Base-by-base conservation (phyloP, 2,888 invertebrate species). In the Carpatolechia fugitivella region DNA sequence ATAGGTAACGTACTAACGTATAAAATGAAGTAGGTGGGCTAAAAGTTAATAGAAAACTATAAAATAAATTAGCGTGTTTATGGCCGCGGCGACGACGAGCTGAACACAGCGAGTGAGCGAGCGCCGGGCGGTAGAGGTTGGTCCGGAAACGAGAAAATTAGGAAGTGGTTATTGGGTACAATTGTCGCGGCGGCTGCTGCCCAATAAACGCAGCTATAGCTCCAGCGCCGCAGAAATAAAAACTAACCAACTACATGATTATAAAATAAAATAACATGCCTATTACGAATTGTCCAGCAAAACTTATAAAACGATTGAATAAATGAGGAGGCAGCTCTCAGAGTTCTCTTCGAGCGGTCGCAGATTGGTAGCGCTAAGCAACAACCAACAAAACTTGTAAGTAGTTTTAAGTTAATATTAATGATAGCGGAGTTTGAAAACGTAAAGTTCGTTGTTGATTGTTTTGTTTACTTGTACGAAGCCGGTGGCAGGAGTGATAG, bases 121-220 rank as follows among this genome's bases (percentile, higher is more conserved):
- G 60, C 65, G 65, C 64, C 20, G 44, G n/a, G 24, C 20, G 44
- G 44, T 3, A 13, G 29, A 44, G 44, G 44, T 24, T 66, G 64
- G 70, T 69, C 76, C 79, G 89, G 88, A 88, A 81, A 77, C 77
- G 82, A 85, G 83, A 80, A 81, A 81, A 87, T 89, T 84, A 88
- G 88, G 88, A 88, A 78, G 86, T 84, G 76, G 78, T 79, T 80
- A 85, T 84, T 85, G 82, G 74, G 72, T 72, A 72, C 87, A 87
- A 89, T 88, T 89, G 83, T 68, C 72, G 71, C 69, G 69, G 58
- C 63, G 58, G 61, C 59, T 56, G 58, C 62, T 47, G 59, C 13
- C 31, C 40, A 51, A 40, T 44, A 47, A 48, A 47, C 44, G 29
- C 29, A 44, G 10, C 6, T 24, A 33, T n/a, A 10, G 33, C 33